Evolutionary conservation across 2,888 invertebrate genomes (phyloP).

Genomic region (Campoletis raptor): DNA sequence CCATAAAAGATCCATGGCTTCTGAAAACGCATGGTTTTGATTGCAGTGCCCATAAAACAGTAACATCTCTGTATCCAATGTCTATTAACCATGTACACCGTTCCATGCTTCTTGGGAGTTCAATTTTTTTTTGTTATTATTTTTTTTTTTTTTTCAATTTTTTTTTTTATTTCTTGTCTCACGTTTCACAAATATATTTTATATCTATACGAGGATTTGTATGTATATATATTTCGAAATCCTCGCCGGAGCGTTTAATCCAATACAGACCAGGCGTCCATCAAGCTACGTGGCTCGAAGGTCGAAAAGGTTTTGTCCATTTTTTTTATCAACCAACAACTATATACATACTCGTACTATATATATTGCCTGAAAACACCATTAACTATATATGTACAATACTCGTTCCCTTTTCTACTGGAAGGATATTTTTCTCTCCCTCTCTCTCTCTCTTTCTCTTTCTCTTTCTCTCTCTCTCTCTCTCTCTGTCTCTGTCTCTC

Average conservation of each 20-base stretch:
- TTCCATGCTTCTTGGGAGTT: slow-evolving; percentile 49
- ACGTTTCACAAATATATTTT: slow-evolving; percentile 34
- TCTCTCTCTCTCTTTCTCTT: slow-evolving; percentile 77
- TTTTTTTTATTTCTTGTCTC: slow-evolving; percentile 42
- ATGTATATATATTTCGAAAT: slow-evolving; percentile 72
- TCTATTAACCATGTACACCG: background rate
- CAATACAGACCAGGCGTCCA: slow-evolving; percentile 82
- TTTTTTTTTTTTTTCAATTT: too few relatives aligned
- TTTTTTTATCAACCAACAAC: slow-evolving; percentile 57
- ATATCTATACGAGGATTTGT: slow-evolving; percentile 37
- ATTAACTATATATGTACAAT: slow-evolving; percentile 43
- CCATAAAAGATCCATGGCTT: background rate
- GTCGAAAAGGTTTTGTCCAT: slow-evolving; percentile 83
- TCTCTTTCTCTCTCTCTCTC: slow-evolving; percentile 39
- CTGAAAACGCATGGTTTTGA: background rate
- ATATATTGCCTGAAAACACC: slow-evolving; percentile 39
- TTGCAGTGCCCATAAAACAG: slow-evolving; percentile 55
- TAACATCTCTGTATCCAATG: background rate
- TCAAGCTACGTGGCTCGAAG: slow-evolving; percentile 76
- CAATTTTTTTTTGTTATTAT: too few relatives aligned
- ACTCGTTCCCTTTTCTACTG: slow-evolving; percentile 56
- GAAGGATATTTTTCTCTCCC: slow-evolving; percentile 62
- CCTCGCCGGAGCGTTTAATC: slow-evolving; percentile 81
- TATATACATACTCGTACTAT: slow-evolving; percentile 19
- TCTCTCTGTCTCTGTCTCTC: slow-evolving; percentile 76